Evolutionary conservation across 2,797 vertebrate genomes (phyloP), one percentile per base, ranked within the genome.

Genomic region (Hypotaenidia philippensis): DNA sequence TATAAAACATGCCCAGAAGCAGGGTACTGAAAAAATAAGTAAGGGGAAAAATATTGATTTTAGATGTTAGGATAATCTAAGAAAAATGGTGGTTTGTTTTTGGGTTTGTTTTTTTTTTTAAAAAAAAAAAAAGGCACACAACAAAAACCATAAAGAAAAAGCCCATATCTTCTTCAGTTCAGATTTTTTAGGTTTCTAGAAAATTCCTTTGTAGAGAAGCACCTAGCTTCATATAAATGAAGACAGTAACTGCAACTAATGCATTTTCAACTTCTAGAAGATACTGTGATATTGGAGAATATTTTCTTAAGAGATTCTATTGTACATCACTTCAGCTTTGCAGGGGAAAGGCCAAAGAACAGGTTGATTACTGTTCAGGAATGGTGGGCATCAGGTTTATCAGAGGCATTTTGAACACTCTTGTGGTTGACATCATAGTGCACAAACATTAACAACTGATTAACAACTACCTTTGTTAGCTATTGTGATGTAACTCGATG

Each of bases 1-100:
- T 93, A 71, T 89, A 94, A 96, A 96, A 93, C 75, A 91, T 91
- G 64, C 56, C 69, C 85, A 90, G 94, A 87, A 96, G 83, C 85
- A 93, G 70, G 27, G 45, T 94, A 57, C 49, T 77, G 83, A 77
- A 94, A 93, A 94, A 91, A 79, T 88, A 93, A 90, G 7, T 56
- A 79, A 56, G 45, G 40, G 90, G 36, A 68, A 93, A 95, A 94
- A 91, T 94, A 94, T 29, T 95, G 89, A 94, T 93, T 94, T 94
- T 89, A 89, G 85, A 61, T 90, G 55, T 77, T 86, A 60, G 29
- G 32, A 74, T 95, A 96, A 94, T 94, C 63, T 90, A 59, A 96
- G 40, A 91, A 94, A 95, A 94, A 88, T 64, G 16, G 25, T 44
- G 18, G 41, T 44, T 44, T 44, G 41, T 8, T 41, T 41, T 41